phyloP scores from a whole-genome alignment of 35 echinoderm and acorn worm species.

The Nesometra sesokonis region DNA sequence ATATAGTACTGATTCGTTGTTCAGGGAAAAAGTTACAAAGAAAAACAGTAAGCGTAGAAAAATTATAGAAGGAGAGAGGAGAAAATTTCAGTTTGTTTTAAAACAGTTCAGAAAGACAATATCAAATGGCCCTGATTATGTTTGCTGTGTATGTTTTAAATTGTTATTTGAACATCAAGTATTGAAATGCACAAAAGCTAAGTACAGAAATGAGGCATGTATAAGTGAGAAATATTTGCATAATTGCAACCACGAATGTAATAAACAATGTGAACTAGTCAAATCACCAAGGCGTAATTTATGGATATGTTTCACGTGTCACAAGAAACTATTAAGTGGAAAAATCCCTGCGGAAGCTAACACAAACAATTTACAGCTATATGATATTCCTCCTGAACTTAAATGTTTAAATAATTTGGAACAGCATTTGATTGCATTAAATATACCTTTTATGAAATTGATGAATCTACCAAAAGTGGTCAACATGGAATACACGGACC shows the following conservation, averaged over 20 bases:
- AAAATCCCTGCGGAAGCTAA: slow-evolving; percentile 15
- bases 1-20: background rate
- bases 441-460: slow-evolving; percentile 46
- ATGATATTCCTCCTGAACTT: background rate
- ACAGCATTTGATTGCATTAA: background rate
- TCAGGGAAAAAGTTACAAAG: background rate
- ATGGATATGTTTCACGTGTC: slow-evolving; percentile 21
- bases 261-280: background rate
- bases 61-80: background rate
- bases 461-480: slow-evolving; percentile 30
- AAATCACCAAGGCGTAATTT: slow-evolving; percentile 19
- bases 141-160: slow-evolving; percentile 34
- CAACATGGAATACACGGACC: slow-evolving; percentile 45
- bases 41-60: background rate
- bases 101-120: slow-evolving; percentile 15
- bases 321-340: slow-evolving; percentile 10
- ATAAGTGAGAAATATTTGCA: slow-evolving; percentile 25
- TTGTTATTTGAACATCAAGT: slow-evolving; percentile 30
- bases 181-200: slow-evolving; percentile 10
- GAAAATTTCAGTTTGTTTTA: background rate
- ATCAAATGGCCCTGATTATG: slow-evolving; percentile 34
- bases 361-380: slow-evolving; percentile 6
- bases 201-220: slow-evolving; percentile 14
- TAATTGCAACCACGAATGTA: slow-evolving; percentile 9
- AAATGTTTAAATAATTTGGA: slow-evolving; percentile 15